These are phyloP conservation scores for Prochilodus magdalenae DNA, from an alignment of 2,113 vertebrate genomes.

Conservation along the genomic window DNA sequence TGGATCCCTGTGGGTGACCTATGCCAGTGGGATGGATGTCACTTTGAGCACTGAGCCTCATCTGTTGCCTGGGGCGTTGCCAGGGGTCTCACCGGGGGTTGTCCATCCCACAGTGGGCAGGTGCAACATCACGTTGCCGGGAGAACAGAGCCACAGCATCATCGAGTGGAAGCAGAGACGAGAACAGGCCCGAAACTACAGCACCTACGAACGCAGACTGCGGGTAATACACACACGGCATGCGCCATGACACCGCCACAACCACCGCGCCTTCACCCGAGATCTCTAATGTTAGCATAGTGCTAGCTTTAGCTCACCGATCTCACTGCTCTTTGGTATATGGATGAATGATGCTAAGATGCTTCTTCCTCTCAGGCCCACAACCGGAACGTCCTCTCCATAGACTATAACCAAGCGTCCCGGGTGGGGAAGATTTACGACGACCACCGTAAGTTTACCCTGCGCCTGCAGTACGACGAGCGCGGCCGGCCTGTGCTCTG, in stretches of 20 bases:
- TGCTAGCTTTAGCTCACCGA: too few species aligned
- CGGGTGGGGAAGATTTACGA: conserved; percentile 97
- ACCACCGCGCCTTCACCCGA: too few species aligned
- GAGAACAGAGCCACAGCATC: conserved; percentile 93
- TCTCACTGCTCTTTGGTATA: too few species aligned
- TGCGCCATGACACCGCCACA: too few species aligned
- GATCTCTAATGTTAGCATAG: too few species aligned
- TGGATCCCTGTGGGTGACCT: conserved; percentile 90
- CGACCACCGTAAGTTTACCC: conserved; percentile 97
- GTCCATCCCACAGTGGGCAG: conserved; percentile 93
- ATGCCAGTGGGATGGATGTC: conserved; percentile 97
- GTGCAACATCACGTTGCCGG: conserved; percentile 95
- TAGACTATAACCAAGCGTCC: conserved; percentile 94
- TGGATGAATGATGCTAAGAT: too few species aligned
- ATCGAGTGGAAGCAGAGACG: conserved; percentile 97
- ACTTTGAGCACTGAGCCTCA: conserved; percentile 93
- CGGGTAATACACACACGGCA: conserved; percentile 84
- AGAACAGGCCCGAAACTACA: conserved; percentile 95
- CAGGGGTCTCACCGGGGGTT: conserved; percentile 75
- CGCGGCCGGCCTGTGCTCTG: conserved; percentile 90
- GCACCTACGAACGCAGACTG: conserved; percentile 92
- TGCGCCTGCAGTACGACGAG: conserved; percentile 92
- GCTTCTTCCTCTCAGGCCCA: conserved; percentile 84
- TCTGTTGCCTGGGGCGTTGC: conserved; percentile 80
- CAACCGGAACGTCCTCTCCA: conserved; percentile 96